A percentile compares a stretch with the other conserved stretches of the same genome.
Evolutionary conservation across 2,113 vertebrate species (phyloP).

Genomic region (Leucopternis melanops): DNA sequence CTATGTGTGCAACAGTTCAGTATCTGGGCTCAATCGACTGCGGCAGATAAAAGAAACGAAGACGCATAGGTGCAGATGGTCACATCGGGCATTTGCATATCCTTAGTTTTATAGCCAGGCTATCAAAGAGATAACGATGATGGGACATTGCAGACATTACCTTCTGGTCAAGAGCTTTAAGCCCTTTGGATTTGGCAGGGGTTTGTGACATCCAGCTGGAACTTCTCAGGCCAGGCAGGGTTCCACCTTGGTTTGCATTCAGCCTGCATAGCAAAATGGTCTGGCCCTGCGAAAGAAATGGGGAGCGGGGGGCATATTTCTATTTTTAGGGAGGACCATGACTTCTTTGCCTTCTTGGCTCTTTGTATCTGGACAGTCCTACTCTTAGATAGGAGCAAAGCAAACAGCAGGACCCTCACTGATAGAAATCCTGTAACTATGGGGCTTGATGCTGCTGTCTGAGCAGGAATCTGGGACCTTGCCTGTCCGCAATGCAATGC

Average conservation of each 20-base stretch:
- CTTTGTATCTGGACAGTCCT: background rate
- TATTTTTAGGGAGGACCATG: background rate
- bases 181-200: background rate
- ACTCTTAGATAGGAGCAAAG: background rate
- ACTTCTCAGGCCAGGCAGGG: background rate
- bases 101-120: background rate
- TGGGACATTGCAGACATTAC: background rate
- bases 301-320: rapidly evolving
- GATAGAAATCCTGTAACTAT: background rate
- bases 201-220: background rate
- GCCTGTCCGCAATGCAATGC: background rate
- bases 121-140: background rate
- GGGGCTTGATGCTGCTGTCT: background rate
- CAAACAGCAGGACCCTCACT: background rate
- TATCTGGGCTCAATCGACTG: background rate
- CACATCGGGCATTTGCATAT: background rate
- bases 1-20: background rate
- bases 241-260: background rate
- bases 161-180: background rate
- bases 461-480: background rate
- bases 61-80: background rate
- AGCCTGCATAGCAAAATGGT: background rate
- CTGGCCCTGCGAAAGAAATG: background rate
- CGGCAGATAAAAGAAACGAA: background rate
- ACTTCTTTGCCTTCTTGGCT: background rate